Percentiles rank a stretch among this genome's conserved stretches.
Conservation (phyloP, 1,140 invertebrate species). For the Trachymyrmex cornetzi region DNA sequence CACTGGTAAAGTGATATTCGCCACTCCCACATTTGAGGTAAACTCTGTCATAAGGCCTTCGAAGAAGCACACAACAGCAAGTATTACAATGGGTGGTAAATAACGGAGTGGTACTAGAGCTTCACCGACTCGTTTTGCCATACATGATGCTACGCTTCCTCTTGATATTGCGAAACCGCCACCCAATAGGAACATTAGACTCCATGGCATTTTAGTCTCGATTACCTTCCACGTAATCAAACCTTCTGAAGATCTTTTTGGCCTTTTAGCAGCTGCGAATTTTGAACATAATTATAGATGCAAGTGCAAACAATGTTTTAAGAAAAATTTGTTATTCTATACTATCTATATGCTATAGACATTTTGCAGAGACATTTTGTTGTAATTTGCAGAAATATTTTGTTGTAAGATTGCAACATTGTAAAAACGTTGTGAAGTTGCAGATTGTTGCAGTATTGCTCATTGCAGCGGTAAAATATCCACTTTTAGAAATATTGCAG, state of each 20-base stretch:
- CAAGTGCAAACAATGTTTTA: background rate
- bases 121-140: constrained; percentile 90
- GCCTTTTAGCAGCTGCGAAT: constrained; percentile 82
- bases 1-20: constrained; percentile 94
- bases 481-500: too few species aligned
- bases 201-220: constrained; percentile 92
- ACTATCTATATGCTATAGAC: too few species aligned
- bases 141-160: constrained; percentile 91
- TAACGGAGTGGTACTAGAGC: constrained; percentile 87
- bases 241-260: constrained; percentile 88
- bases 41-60: constrained; percentile 92
- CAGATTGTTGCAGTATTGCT: too few species aligned
- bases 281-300: background rate
- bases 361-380: too few species aligned
- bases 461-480: too few species aligned
- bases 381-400: too few species aligned
- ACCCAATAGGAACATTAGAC: constrained; percentile 91
- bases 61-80: constrained; percentile 88
- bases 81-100: constrained; percentile 87
- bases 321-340: background rate
- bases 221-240: constrained; percentile 92
- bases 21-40: constrained; percentile 94
- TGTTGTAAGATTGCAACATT: too few species aligned
- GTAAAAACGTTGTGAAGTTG: too few species aligned
- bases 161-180: constrained; percentile 95